These are phyloP conservation scores for Triplophysa tibetana DNA, from an alignment of 2,113 vertebrate species.

Conservation along the genomic window DNA sequence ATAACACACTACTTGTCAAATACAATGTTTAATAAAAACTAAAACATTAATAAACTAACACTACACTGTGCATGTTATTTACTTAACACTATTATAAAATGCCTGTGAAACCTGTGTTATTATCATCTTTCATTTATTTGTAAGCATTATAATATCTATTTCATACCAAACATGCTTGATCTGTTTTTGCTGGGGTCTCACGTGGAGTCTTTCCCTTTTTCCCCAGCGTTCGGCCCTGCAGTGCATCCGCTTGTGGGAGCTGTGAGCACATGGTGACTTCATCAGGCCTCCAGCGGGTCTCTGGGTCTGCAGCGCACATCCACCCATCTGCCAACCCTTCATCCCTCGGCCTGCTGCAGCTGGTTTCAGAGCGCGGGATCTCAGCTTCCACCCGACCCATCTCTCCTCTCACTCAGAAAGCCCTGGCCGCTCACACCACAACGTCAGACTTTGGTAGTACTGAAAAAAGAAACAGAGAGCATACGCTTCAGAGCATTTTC, in stretches of 20 bases:
- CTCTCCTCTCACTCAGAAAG: background rate
- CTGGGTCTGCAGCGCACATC: conserved; percentile 26
- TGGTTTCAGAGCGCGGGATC: conserved; percentile 73
- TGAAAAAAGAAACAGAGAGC: background rate
- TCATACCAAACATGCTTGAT: background rate
- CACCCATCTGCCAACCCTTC: conserved; percentile 36
- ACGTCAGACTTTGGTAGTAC: conserved; percentile 6
- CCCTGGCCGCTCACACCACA: background rate
- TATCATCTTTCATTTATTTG: conserved; percentile 8
- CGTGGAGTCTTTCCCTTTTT: background rate
- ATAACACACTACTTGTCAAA: background rate
- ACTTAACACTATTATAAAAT: background rate
- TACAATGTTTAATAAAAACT: background rate
- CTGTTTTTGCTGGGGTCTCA: background rate
- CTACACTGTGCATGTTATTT: conserved; percentile 12
- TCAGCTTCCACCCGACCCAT: conserved; percentile 59
- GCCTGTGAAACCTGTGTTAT: background rate
- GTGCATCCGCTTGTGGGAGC: conserved; percentile 80
- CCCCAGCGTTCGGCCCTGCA: conserved; percentile 75
- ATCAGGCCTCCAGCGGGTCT: conserved; percentile 28
- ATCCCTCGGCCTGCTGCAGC: conserved; percentile 66
- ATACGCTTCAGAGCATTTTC: conserved; percentile 62
- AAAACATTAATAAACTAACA: background rate
- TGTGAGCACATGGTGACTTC: conserved; percentile 70
- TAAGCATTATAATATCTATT: background rate